Evolutionary conservation across 2,797 vertebrate species (phyloP).

Genomic region (Parambassis ranga): DNA sequence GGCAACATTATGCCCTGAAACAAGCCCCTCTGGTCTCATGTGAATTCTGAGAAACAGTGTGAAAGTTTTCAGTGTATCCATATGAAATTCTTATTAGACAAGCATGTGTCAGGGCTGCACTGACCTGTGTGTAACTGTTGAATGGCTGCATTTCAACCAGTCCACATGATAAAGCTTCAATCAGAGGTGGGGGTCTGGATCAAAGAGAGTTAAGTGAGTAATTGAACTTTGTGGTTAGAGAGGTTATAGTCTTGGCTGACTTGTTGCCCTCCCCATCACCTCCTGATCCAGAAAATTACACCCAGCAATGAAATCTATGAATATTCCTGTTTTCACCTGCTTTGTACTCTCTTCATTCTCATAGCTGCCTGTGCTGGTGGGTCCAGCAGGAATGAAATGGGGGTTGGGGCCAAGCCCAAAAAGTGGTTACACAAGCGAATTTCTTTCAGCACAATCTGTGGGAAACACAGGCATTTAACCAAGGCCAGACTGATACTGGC

Average conservation of each 20-base stretch:
- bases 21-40: not conserved
- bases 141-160: conserved; percentile 28
- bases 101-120: not conserved
- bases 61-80: not conserved
- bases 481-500: conserved; percentile 19
- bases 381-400: not conserved
- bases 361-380: not conserved
- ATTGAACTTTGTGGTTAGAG: conserved; percentile 67
- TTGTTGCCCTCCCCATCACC: conserved; percentile 15
- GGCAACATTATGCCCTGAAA: not conserved
- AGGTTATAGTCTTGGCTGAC: conserved; percentile 58
- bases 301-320: not conserved
- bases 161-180: conserved; percentile 46
- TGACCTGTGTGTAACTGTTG: conserved; percentile 3
- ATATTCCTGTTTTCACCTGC: conserved; percentile 8
- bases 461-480: conserved; percentile 3
- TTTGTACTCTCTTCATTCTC: not conserved
- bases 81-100: not conserved
- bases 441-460: not conserved
- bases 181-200: conserved; percentile 40
- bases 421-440: conserved; percentile 5
- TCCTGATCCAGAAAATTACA: not conserved
- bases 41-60: not conserved
- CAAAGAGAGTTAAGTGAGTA: conserved; percentile 65
- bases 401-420: too few relatives aligned